Conservation (phyloP, 2,888 invertebrate species). For the Anagyrus pseudococci region DNA sequence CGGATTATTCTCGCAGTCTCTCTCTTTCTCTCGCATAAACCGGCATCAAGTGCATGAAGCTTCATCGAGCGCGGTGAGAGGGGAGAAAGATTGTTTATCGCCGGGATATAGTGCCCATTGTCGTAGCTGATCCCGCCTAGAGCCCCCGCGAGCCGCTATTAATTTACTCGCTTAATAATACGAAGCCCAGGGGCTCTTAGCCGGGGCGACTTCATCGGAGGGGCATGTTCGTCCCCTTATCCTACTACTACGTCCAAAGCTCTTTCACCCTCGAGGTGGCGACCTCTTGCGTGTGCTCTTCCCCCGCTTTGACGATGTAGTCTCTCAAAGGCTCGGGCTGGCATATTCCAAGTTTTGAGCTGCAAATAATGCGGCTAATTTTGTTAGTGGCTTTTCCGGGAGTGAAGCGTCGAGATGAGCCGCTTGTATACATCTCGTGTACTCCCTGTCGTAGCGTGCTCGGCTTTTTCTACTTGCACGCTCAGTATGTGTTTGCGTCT, state of each 20-base stretch:
- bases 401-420: no score
- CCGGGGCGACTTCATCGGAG: no score
- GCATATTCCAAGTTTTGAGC: no score
- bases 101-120: constrained; percentile 48
- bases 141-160: constrained; percentile 55
- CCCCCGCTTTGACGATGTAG: constrained; percentile 11
- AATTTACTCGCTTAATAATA: constrained; percentile 61
- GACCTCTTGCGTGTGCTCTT: constrained; percentile 10
- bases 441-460: no score
- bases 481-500: no score
- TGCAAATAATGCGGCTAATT: neutral
- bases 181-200: constrained; percentile 36
- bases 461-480: no score
- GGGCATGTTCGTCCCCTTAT: constrained; percentile 36
- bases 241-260: constrained; percentile 7
- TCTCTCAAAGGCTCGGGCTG: no score
- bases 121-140: constrained; percentile 35
- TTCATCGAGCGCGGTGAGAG: neutral
- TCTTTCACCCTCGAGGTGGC: constrained; percentile 10
- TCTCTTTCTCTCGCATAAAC: neutral
- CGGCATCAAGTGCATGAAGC: constrained; percentile 25
- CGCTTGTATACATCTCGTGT: no score
- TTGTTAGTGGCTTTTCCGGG: neutral
- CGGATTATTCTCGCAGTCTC: no score
- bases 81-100: constrained; percentile 55